Conservation (phyloP, 2,888 invertebrate genomes). For the Molorchus minor region DNA sequence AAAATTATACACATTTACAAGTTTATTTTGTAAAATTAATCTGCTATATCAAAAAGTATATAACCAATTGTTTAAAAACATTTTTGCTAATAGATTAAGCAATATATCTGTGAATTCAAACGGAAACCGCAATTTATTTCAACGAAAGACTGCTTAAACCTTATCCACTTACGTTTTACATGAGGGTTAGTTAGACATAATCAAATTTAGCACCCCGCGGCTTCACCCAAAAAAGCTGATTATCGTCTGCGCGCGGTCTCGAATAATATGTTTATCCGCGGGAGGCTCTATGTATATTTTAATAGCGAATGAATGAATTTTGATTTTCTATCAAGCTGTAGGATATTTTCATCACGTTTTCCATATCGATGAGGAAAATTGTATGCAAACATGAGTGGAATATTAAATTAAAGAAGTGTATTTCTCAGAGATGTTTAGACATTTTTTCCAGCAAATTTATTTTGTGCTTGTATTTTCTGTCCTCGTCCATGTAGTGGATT, state of each 20-base stretch:
- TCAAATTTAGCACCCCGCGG: constrained; percentile 48
- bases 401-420: constrained; percentile 28
- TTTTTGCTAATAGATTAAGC: too few relatives aligned
- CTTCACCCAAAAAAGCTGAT: constrained; percentile 35
- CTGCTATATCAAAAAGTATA: too few relatives aligned
- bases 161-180: constrained; percentile 20
- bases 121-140: too few relatives aligned
- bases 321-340: constrained; percentile 59
- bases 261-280: constrained; percentile 58
- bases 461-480: too few relatives aligned
- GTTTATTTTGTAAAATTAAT: too few relatives aligned
- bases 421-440: constrained; percentile 7
- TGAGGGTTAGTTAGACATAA: constrained; percentile 37
- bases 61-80: too few relatives aligned
- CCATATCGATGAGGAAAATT: constrained; percentile 40
- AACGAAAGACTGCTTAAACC: constrained; percentile 9
- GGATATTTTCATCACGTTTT: constrained; percentile 58
- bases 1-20: too few relatives aligned
- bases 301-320: constrained; percentile 63
- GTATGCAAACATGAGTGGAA: constrained; percentile 30
- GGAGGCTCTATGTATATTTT: constrained; percentile 57
- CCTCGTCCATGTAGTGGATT: too few relatives aligned
- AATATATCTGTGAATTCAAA: too few relatives aligned
- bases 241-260: constrained; percentile 29
- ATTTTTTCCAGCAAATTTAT: constrained; percentile 16